Conservation (phyloP, 2,113 vertebrate genomes). For the Semicossyphus pulcher region DNA sequence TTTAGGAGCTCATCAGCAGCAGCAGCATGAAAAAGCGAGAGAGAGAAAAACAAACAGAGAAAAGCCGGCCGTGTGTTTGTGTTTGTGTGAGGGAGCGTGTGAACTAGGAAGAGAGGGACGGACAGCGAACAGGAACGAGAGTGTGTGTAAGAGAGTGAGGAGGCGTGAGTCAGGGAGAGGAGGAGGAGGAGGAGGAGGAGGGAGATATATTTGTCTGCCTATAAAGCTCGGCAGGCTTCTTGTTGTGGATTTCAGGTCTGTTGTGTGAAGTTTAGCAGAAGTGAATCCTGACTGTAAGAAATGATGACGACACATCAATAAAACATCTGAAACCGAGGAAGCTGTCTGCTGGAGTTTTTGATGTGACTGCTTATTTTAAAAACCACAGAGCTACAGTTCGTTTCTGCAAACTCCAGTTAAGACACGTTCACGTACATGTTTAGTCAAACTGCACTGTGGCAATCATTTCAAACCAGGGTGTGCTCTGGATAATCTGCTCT, state of each 20-base stretch:
- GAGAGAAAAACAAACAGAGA: constrained; percentile 3
- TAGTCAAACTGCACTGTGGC: too few species aligned
- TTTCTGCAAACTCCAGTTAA: too few species aligned
- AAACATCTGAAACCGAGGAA: constrained; percentile 40
- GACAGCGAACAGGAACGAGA: constrained; percentile 21
- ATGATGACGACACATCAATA: constrained; percentile 32
- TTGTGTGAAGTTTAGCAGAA: constrained; percentile 40
- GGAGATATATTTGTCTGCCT: constrained; percentile 51
- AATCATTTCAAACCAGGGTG: too few species aligned
- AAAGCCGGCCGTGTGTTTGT: background rate
- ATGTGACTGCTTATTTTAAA: background rate
- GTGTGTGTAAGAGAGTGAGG: constrained; percentile 28
- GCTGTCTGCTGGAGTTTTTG: constrained; percentile 4
- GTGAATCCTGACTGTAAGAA: constrained; percentile 49
- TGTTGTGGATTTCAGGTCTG: constrained; percentile 12
- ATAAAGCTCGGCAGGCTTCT: constrained; percentile 51
- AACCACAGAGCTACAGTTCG: too few species aligned
- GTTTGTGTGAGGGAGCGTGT: constrained; percentile 12
- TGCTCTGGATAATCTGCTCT: too few species aligned
- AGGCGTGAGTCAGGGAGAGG: constrained; percentile 10
- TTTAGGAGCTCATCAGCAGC: background rate
- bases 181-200: constrained; percentile 15
- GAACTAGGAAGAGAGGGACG: constrained; percentile 30
- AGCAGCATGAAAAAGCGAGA: background rate
- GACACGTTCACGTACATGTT: too few species aligned